Percentiles rank a stretch among this genome's conserved stretches.
Evolutionary conservation across 2,113 vertebrate species (phyloP).

Genomic region (Perca flavescens): DNA sequence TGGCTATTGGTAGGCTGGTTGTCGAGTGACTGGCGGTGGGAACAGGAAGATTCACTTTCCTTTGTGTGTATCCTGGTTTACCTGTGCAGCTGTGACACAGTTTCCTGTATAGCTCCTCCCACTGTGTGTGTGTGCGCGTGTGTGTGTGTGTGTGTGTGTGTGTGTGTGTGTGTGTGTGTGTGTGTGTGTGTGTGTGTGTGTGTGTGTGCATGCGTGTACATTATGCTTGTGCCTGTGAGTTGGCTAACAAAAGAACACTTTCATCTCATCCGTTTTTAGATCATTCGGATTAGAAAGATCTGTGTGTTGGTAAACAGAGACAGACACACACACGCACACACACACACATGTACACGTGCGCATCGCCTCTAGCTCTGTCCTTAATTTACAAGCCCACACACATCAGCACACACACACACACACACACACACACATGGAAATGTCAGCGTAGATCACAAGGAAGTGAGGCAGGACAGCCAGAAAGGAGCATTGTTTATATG

Average conservation of each 20-base stretch:
- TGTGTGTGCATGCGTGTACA: slow-evolving; percentile 19
- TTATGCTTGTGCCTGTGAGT: slow-evolving; percentile 23
- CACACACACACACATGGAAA: slow-evolving; percentile 48
- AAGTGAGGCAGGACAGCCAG: slow-evolving; percentile 67
- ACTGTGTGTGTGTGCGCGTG: slow-evolving; percentile 16
- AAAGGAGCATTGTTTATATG: slow-evolving; percentile 65
- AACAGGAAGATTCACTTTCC: slow-evolving; percentile 32
- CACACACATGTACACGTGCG: slow-evolving; percentile 29
- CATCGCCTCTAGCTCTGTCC: slow-evolving; percentile 70
- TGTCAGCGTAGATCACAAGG: slow-evolving; percentile 62
- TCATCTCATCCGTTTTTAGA: slow-evolving; percentile 64
- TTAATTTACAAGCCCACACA: slow-evolving; percentile 75
- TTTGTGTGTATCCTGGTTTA: slow-evolving; percentile 56
- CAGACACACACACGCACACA: slow-evolving; percentile 32
- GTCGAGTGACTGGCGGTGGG: slow-evolving; percentile 19
- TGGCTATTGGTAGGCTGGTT: slow-evolving; percentile 11
- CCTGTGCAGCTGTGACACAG: slow-evolving; percentile 4
- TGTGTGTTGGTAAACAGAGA: slow-evolving; percentile 65
- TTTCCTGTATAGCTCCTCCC: slow-evolving; percentile 13
- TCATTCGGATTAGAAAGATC: slow-evolving; percentile 52
- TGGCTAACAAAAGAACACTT: slow-evolving; percentile 57
- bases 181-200: slow-evolving; percentile 8
- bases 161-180: neutral
- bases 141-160: neutral
- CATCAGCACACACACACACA: slow-evolving; percentile 41